Percentiles rank a stretch among this genome's conserved stretches.
Evolutionary conservation across 2,113 vertebrate genomes (phyloP).

Genomic region (Mastomys coucha): DNA sequence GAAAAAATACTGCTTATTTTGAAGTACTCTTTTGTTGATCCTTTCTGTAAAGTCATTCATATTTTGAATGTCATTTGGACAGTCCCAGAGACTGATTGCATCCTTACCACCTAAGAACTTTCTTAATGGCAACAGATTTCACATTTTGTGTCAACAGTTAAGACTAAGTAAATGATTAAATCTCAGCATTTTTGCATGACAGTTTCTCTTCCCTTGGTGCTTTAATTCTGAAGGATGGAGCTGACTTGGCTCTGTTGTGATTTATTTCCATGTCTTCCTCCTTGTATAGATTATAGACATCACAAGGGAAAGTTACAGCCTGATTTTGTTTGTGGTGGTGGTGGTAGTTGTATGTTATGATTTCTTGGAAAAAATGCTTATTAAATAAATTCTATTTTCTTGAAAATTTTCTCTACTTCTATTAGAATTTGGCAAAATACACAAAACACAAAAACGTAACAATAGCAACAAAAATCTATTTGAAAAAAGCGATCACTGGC

Average conservation of each 20-base stretch:
- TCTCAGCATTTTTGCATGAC: neutral
- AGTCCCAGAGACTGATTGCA: neutral
- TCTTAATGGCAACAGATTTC: neutral
- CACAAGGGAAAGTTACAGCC: neutral
- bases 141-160: neutral
- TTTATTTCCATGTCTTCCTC: neutral
- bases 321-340: neutral
- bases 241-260: neutral
- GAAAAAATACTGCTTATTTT: neutral
- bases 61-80: neutral
- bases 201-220: neutral
- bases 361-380: neutral
- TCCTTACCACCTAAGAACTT: neutral
- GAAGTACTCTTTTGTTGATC: neutral
- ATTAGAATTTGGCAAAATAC: neutral
- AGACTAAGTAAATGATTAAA: slow-evolving; percentile 29
- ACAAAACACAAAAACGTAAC: neutral
- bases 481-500: neutral
- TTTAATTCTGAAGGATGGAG: neutral
- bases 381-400: neutral
- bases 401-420: neutral
- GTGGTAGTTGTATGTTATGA: neutral
- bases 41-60: neutral
- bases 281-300: neutral
- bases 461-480: neutral